Percentiles rank a stretch among this genome's conserved stretches.
These are phyloP conservation scores for Miniopterus natalensis DNA, from an alignment of 2,113 vertebrate genomes.

Conservation along the genomic window DNA sequence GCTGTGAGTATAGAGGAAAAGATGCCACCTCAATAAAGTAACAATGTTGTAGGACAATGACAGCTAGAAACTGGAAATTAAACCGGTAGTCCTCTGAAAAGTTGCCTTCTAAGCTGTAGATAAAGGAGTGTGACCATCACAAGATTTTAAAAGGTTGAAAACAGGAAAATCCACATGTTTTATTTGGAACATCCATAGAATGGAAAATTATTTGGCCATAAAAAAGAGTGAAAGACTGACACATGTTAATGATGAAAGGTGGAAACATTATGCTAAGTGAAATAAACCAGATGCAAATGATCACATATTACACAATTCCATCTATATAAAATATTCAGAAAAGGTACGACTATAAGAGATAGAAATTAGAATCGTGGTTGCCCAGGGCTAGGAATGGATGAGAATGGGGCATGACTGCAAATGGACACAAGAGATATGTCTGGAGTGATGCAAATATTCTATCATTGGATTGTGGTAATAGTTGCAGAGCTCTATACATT, in stretches of 20 bases:
- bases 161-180: background rate
- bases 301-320: background rate
- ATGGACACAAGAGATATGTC: background rate
- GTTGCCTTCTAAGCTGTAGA: background rate
- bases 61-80: background rate
- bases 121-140: background rate
- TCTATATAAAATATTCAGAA: constrained; percentile 18
- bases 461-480: background rate
- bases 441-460: background rate
- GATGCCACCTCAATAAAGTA: background rate
- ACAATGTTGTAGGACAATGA: background rate
- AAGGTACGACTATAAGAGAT: background rate
- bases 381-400: background rate
- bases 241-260: background rate
- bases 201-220: background rate
- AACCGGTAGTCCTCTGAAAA: background rate
- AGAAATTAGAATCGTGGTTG: background rate
- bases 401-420: background rate
- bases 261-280: background rate
- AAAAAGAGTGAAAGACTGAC: background rate
- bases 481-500: background rate
- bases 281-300: background rate
- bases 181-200: background rate
- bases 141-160: background rate
- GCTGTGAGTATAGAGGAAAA: constrained; percentile 12